phyloP scores from a whole-genome alignment of 2,797 vertebrate genomes.

The Ceryle rudis region DNA sequence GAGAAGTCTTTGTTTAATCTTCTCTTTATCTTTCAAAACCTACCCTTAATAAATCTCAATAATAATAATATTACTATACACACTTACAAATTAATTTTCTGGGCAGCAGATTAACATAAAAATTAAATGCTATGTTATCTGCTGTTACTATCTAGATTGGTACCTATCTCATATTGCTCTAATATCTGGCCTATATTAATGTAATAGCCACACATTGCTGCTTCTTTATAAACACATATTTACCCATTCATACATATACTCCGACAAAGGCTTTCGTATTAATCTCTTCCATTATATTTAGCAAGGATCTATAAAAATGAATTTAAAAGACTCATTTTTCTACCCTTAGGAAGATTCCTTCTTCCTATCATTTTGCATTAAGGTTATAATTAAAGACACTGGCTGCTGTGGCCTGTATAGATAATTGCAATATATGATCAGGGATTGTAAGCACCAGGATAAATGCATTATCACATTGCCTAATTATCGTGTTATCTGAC shows the following conservation, averaged over 20 bases:
- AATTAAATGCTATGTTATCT: neutral
- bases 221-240: neutral
- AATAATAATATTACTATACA: neutral
- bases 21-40: neutral
- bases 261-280: neutral
- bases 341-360: constrained; percentile 60
- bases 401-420: constrained; percentile 70
- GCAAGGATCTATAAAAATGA: constrained; percentile 14
- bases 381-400: constrained; percentile 78
- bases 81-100: neutral
- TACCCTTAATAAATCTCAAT: neutral
- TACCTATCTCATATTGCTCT: neutral
- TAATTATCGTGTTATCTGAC: constrained; percentile 79
- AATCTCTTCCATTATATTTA: neutral
- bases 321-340: constrained; percentile 57
- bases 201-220: neutral
- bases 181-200: neutral
- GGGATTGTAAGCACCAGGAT: constrained; percentile 77
- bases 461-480: constrained; percentile 76
- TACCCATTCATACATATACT: neutral
- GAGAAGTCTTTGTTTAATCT: neutral
- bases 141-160: neutral
- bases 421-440: constrained; percentile 78
- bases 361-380: constrained; percentile 76
- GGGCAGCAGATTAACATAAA: neutral